Conservation (phyloP, 2,888 invertebrate genomes). For the Tuberolachnus salignus region DNA sequence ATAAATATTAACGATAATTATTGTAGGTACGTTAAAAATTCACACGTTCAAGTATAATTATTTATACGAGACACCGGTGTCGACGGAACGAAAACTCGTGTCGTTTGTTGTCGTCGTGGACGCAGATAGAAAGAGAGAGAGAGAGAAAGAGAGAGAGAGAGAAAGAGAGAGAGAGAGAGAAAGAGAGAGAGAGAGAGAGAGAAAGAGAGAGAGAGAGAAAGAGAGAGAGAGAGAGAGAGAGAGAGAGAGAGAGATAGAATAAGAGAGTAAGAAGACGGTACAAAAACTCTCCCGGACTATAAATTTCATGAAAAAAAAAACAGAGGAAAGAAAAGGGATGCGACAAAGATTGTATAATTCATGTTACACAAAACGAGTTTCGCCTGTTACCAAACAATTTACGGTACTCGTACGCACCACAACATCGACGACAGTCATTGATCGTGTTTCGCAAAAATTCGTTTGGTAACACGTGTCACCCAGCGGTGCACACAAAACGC, state of each 20-base stretch:
- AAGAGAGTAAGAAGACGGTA: too few relatives aligned
- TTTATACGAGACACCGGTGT: not conserved
- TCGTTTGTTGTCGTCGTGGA: too few relatives aligned
- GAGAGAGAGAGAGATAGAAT: too few relatives aligned
- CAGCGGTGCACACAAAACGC: too few relatives aligned
- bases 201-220: too few relatives aligned
- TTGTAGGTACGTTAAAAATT: not conserved
- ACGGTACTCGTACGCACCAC: not conserved
- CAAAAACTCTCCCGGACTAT: not conserved
- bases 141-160: too few relatives aligned
- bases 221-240: too few relatives aligned
- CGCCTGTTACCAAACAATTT: not conserved
- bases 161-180: too few relatives aligned
- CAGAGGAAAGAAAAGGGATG: not conserved
- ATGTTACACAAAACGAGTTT: not conserved
- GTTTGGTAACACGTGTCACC: not conserved
- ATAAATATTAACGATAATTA: too few relatives aligned
- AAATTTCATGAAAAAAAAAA: not conserved
- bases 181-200: too few relatives aligned
- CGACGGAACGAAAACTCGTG: not conserved
- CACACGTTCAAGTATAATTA: not conserved
- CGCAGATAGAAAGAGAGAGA: too few relatives aligned
- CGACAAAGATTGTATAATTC: not conserved
- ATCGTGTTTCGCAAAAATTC: not conserved
- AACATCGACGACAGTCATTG: not conserved